Evolutionary conservation across 2,113 vertebrate species (phyloP), one percentile per base, ranked within the genome.

Genomic region (Archocentrus centrarchus): DNA sequence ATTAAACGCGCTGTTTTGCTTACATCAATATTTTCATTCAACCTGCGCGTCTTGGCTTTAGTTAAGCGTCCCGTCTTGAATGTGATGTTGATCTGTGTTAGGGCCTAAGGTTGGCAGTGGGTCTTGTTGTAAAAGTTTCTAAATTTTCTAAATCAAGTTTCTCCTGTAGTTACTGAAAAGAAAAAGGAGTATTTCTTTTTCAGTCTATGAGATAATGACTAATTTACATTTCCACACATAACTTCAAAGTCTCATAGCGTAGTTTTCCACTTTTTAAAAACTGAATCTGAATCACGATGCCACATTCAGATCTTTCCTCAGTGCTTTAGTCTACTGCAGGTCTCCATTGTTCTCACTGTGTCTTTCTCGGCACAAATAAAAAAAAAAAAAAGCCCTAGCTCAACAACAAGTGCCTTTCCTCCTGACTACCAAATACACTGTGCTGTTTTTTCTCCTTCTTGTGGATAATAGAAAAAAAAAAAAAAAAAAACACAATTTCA

Each of bases 241-340:
- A 89, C 87, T 44, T 41, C 78, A 92, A 88, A 93, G 88, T 93
- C 95, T 93, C 1, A 84, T 93, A 93, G 91, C 93, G 90, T 91
- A 92, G 55, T 81, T 92, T 87, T 61, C 82, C 18, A 68, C 50
- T 89, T 90, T 80, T 79, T 13, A 89, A 53, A 76, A 60, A 55
- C 41, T 77, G 83, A 85, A 82, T 86, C 84, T 55, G 75, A 73
- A 41, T 24, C 41, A 50, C 24, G 22, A 78, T 20, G 58, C 59
- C 85, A 63, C 64, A 82, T 79, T 86, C 80, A 79, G 80, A 82
- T 47, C 27, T 59, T 39, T 76, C 30, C 60, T 81, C 73, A 50
- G 3, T 24, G 85, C 88, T 86, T 50, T 86, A 66, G 77, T 85
- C 70, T 83, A 73, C 39, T 76, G 59, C 22, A 70, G 50, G 14